Evolutionary conservation across 53 echinoderm and acorn worm species (phyloP).

Genomic region (Patiria pectinifera): DNA sequence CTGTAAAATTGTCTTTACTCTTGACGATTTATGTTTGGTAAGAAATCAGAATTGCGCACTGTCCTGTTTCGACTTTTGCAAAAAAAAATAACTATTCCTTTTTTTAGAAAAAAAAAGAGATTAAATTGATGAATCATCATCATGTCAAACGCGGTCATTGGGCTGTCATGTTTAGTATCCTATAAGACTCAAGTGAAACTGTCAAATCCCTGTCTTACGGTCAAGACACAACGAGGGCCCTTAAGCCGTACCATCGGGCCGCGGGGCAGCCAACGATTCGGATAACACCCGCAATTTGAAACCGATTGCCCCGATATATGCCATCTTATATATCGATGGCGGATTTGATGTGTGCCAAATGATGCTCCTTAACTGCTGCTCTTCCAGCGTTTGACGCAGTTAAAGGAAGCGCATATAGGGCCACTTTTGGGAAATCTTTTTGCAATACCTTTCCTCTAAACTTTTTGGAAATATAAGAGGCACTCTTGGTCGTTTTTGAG

Average conservation of each 20-base stretch:
- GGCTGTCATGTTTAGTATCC: neutral
- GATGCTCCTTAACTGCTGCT: neutral
- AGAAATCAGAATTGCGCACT: too few species aligned
- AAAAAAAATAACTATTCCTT: too few species aligned
- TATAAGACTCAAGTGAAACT: neutral
- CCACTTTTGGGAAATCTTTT: too few species aligned
- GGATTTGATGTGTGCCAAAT: conserved; percentile 42
- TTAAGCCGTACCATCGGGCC: neutral
- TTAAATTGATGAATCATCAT: too few species aligned
- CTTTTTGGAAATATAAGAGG: too few species aligned
- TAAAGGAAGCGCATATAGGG: neutral
- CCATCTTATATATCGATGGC: conserved; percentile 28
- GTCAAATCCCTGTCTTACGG: conserved; percentile 34
- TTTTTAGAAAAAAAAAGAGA: too few species aligned
- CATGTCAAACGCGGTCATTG: conserved; percentile 14
- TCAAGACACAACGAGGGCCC: neutral
- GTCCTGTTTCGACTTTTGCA: too few species aligned
- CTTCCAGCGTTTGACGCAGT: neutral
- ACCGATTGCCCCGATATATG: conserved; percentile 21
- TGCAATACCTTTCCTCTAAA: too few species aligned
- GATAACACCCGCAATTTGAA: neutral
- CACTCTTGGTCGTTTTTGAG: too few species aligned
- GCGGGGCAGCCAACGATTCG: neutral
- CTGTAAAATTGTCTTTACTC: too few species aligned
- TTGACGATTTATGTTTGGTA: too few species aligned